phyloP scores from a whole-genome alignment of 2,113 vertebrate species.

The Lepisosteus oculatus region DNA sequence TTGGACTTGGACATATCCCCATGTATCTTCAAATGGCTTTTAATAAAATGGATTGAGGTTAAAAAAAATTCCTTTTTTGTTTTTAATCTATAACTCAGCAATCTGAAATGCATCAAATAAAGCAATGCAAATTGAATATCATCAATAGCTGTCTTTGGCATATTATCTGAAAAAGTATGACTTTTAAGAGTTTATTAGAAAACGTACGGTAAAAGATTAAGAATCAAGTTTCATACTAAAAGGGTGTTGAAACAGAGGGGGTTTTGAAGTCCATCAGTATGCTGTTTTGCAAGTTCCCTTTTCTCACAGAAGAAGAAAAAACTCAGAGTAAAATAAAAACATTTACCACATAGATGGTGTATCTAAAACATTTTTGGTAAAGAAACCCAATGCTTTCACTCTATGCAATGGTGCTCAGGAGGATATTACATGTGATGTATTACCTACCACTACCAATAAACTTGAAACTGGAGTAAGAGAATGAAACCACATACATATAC shows the following conservation, averaged over 20 bases:
- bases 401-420: too few species aligned
- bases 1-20: neutral
- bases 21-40: neutral
- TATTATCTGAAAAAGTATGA: conserved; percentile 8
- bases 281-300: conserved; percentile 6
- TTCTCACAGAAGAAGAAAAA: conserved; percentile 17
- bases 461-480: too few species aligned
- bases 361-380: neutral
- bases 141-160: conserved; percentile 21
- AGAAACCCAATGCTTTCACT: neutral
- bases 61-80: neutral
- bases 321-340: conserved; percentile 9
- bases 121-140: conserved; percentile 1
- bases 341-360: too few species aligned
- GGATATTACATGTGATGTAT: too few species aligned
- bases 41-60: neutral
- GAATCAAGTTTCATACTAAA: neutral
- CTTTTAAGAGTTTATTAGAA: neutral
- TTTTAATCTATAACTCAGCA: neutral
- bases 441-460: too few species aligned
- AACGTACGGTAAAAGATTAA: neutral
- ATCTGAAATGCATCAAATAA: neutral
- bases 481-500: too few species aligned
- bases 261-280: conserved; percentile 11
- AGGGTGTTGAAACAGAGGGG: too few species aligned